Base-by-base conservation (phyloP, 2,888 invertebrate genomes). In the Stramonita haemastoma region DNA sequence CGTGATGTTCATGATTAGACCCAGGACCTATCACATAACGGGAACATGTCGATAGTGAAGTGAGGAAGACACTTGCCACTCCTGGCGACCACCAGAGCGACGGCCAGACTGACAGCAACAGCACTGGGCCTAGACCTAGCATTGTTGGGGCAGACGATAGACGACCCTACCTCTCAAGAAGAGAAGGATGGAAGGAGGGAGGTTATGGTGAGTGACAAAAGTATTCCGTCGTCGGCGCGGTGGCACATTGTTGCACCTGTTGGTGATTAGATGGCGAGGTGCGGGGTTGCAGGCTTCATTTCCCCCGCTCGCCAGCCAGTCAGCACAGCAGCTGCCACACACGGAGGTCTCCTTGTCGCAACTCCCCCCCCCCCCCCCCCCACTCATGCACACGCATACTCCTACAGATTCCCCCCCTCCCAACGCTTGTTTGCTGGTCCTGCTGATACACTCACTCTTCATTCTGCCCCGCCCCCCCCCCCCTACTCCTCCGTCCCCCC, bases 201-300 rank as follows among this genome's bases (percentile, higher is more conserved):
- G 19, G 73, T 29, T 34, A 19, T 46, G 85, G 85, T 56, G 84
- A 86, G 34, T 86, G 86, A 60, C 86, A 60, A 60, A 17, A 17
- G 46, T 46, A 73, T 77, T 79, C 79, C 11, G 81, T 87, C n/a
- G 87, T 87, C 87, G 57, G 56, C 56, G 32, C 19, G 77, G 29
- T 73, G 29, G 56, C 79, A 81, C 87, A 57, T 87, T 57, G 79
- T 87, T 87, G 87, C 87, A 87, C 87, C 87, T 87, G 87, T 87
- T 87, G 46, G 79, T 87, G 87, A 87, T 87, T 87, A 81, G 66
- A 60, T 56, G 86, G 60, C 32, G 66, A 29, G 86, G 86, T 60
- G 66, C 29, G 57, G 29, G 86, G 86, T 60, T 66, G 34, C 86
- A 29, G 34, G 86, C 60, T 86, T 86, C 60, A 86, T 86, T 56